Evolutionary conservation across 2,113 vertebrate species (phyloP).

Genomic region (Hydrolagus affinis): DNA sequence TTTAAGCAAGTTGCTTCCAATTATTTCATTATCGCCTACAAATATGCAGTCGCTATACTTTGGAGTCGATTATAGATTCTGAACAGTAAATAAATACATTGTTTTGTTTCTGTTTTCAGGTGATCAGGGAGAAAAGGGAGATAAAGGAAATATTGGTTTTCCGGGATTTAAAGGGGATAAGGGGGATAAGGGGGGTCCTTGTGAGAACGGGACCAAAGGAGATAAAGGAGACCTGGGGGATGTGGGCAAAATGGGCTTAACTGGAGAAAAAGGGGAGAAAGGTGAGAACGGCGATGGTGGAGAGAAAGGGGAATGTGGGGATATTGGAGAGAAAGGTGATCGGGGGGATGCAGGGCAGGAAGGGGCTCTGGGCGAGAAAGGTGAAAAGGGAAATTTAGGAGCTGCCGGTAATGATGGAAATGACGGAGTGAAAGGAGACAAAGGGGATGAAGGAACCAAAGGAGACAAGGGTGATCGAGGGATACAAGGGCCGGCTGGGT

Average conservation of each 20-base stretch:
- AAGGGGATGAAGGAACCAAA: slow-evolving; percentile 63
- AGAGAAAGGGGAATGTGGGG: slow-evolving; percentile 68
- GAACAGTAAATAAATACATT: neutral
- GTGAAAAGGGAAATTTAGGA: slow-evolving; percentile 68
- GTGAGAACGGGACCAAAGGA: slow-evolving; percentile 74
- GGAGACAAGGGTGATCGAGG: slow-evolving; percentile 78
- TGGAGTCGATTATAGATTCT: neutral
- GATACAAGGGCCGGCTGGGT: slow-evolving; percentile 54
- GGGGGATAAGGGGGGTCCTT: slow-evolving; percentile 71
- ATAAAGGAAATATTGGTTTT: slow-evolving; percentile 66
- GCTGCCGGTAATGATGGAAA: slow-evolving; percentile 58
- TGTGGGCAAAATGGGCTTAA: slow-evolving; percentile 56
- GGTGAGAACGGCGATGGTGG: slow-evolving; percentile 74
- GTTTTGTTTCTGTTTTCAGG: slow-evolving; percentile 54
- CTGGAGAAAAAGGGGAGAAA: slow-evolving; percentile 57
- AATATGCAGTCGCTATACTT: neutral
- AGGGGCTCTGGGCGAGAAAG: slow-evolving; percentile 68
- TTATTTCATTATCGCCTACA: neutral
- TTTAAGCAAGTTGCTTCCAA: neutral
- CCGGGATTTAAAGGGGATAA: slow-evolving; percentile 67
- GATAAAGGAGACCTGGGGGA: slow-evolving; percentile 69
- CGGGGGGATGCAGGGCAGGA: slow-evolving; percentile 69
- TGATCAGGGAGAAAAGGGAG: slow-evolving; percentile 73
- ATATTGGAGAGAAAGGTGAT: slow-evolving; percentile 63
- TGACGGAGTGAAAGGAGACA: slow-evolving; percentile 61